Percentiles rank a stretch among this genome's conserved stretches.
These are phyloP conservation scores for Orchesella cincta DNA, from an alignment of 1,140 invertebrate genomes.

Conservation along the genomic window DNA sequence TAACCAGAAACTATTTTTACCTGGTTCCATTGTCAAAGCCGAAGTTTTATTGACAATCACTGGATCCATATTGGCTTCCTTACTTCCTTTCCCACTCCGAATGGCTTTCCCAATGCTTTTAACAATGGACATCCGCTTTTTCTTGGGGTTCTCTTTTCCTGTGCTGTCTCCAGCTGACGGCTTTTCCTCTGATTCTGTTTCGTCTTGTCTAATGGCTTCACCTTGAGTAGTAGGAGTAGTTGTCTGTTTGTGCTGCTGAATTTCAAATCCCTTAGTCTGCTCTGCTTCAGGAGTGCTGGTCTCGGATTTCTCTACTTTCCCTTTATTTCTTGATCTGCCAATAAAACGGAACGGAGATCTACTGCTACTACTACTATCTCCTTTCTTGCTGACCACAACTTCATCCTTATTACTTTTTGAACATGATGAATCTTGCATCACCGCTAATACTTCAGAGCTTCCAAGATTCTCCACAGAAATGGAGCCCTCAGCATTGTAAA, in stretches of 20 bases:
- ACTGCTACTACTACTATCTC: not conserved
- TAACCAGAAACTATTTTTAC: too few relatives aligned
- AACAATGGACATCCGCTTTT: not conserved
- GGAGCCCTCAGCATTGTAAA: not conserved
- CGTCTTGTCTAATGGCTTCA: too few relatives aligned
- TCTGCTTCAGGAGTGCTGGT: too few relatives aligned
- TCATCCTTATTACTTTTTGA: not conserved
- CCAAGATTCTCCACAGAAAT: not conserved
- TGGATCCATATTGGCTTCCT: not conserved
- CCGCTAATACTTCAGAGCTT: not conserved
- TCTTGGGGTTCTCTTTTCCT: not conserved
- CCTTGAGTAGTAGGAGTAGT: too few relatives aligned
- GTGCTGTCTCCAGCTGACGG: not conserved
- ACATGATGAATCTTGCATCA: not conserved
- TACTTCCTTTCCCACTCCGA: not conserved
- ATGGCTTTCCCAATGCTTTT: not conserved
- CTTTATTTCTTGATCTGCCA: not conserved
- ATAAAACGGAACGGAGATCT: conserved; percentile 2
- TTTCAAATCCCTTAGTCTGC: conserved; percentile 4
- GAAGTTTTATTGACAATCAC: not conserved
- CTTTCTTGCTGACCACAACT: not conserved
- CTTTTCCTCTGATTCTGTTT: not conserved
- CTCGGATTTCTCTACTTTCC: not conserved
- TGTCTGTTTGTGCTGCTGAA: not conserved
- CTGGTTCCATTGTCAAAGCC: not conserved